A percentile compares a stretch with the other conserved stretches of the same genome.
These are phyloP conservation scores for Solenodon paradoxus DNA, from an alignment of 2,113 vertebrate species.

Conservation along the genomic window DNA sequence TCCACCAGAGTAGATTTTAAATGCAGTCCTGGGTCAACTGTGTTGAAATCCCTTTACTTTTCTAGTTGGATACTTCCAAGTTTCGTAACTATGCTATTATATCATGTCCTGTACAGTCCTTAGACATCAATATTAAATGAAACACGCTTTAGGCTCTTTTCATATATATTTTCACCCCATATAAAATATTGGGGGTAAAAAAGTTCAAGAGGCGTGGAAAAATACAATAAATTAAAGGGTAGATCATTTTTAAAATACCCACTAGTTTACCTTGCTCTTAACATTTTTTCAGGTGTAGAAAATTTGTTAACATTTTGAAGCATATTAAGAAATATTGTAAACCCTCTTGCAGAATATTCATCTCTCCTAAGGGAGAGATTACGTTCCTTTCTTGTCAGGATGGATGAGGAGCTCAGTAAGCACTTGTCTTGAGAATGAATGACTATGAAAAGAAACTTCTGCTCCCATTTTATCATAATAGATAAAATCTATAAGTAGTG, in stretches of 20 bases:
- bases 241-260: neutral
- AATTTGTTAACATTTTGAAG: neutral
- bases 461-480: neutral
- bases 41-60: neutral
- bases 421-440: neutral
- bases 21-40: neutral
- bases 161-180: neutral
- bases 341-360: neutral
- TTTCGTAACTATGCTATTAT: neutral
- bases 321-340: constrained; percentile 22
- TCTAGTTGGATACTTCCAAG: neutral
- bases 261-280: neutral
- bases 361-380: neutral
- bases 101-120: neutral
- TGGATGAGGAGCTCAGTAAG: constrained; percentile 9
- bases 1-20: neutral
- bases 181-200: constrained; percentile 18
- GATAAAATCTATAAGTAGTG: constrained; percentile 22
- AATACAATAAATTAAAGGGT: neutral
- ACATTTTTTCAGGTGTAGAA: constrained; percentile 25
- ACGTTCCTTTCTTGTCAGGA: constrained; percentile 5
- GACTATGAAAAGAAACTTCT: neutral
- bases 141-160: neutral
- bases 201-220: neutral
- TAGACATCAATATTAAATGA: neutral